These are phyloP conservation scores for Caerostris darwini DNA, from an alignment of 1,140 invertebrate genomes.

Conservation along the genomic window DNA sequence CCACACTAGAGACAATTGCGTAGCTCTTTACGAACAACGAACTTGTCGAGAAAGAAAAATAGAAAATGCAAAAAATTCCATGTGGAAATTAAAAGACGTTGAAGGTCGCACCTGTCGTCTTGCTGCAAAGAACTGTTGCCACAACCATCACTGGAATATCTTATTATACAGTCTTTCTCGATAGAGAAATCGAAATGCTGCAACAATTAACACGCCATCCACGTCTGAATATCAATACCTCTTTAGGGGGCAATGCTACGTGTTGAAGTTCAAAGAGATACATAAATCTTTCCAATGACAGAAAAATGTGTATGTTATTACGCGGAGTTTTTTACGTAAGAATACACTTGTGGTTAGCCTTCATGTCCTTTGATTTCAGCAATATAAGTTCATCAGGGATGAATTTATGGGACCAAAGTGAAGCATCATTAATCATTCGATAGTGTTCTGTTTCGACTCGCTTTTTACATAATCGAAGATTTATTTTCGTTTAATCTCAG, in stretches of 20 bases:
- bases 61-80: background rate
- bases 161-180: conserved; percentile 32
- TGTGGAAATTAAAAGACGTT: conserved; percentile 26
- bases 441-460: background rate
- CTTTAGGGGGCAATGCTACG: background rate
- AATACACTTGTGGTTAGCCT: conserved; percentile 27
- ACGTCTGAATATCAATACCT: conserved; percentile 53
- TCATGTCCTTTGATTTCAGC: conserved; percentile 13
- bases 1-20: background rate
- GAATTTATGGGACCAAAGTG: conserved; percentile 22
- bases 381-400: background rate
- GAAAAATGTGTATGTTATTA: conserved; percentile 32
- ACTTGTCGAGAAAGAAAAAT: background rate
- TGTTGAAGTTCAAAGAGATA: conserved; percentile 38
- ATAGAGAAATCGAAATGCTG: conserved; percentile 1
- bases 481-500: background rate
- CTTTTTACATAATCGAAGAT: background rate
- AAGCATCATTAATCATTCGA: background rate
- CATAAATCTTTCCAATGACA: conserved; percentile 33
- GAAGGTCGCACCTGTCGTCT: conserved; percentile 3
- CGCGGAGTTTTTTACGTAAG: background rate
- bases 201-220: conserved; percentile 14
- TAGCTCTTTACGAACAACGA: background rate
- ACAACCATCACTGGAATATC: background rate
- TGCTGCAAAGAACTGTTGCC: background rate